Base-by-base conservation (phyloP, 2,113 vertebrate species). In the Thalassoma bifasciatum region DNA sequence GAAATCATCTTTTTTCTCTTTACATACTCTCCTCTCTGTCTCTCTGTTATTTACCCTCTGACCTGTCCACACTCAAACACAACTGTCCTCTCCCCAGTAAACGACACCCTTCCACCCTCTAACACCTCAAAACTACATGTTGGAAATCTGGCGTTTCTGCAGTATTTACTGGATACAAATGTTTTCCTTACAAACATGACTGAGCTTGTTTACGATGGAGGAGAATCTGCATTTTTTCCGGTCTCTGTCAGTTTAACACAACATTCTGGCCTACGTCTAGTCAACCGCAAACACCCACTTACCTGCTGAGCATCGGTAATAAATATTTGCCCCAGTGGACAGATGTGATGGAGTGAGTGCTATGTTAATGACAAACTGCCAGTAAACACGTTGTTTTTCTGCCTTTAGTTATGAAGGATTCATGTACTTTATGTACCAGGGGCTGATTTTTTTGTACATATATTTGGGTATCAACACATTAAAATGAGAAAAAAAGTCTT, bases 121-220 rank as follows among this genome's bases (percentile, higher is more conserved):
- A 70, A 67, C 63, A 10, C 56, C 70, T 75, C 71, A 64, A 83
- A 83, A 87, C 52, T 62, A 76, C 63, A 61, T 61, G 50, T 13
- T 58, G 77, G 83, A 86, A 85, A 83, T 52, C 52, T 82, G 66
- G 46, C 14, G 0, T 69, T 83, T 88, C 71, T 56, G 21, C 50
- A 2, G 14, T 69, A 69, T 89, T 92, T 93, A 91, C 83, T 71
- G 84, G 75, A 91, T 72, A 53, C 5, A 12, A 88, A 88, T 85
- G 77, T 86, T 92, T 88, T 85, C 54, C 73, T 26, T 74, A 44
- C 85, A 71, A 87, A 86, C 77, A 81, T 59, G 71, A 84, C 72
- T 77, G 84, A 68, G 71, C 61, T 86, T 89, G 86, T 92, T 90
- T 85, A 83, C 65, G 65, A 58, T 77, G 24, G 46, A 64, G 42